Evolutionary conservation across 2,888 invertebrate species (phyloP).

Genomic region (Stenodema calcarata): DNA sequence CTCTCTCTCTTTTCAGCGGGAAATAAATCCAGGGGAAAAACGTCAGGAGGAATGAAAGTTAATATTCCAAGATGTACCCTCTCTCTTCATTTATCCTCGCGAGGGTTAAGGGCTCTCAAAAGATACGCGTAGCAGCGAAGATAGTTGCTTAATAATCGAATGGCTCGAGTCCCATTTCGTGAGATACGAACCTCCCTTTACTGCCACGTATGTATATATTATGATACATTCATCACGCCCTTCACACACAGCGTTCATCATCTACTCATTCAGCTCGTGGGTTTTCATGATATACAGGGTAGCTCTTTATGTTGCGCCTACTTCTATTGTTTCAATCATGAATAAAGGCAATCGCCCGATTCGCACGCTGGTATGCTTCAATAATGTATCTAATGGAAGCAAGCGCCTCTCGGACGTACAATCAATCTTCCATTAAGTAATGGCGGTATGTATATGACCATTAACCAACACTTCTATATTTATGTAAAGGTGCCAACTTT

Average conservation of each 20-base stretch:
- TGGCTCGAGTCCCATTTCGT: conserved; percentile 27
- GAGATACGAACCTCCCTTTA: neutral
- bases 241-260: conserved; percentile 24
- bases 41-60: conserved; percentile 24
- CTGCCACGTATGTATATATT: conserved; percentile 1
- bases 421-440: too few relatives aligned
- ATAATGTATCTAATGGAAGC: too few relatives aligned
- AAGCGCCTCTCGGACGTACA: too few relatives aligned
- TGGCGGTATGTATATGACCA: too few relatives aligned
- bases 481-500: too few relatives aligned
- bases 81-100: neutral
- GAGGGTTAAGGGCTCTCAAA: neutral
- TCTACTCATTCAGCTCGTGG: neutral
- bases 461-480: too few relatives aligned
- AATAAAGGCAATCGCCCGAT: neutral
- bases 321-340: neutral
- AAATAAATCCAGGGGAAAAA: conserved; percentile 9
- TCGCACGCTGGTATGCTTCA: neutral
- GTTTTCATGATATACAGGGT: neutral
- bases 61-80: neutral
- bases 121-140: neutral
- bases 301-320: neutral
- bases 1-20: neutral
- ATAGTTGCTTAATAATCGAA: conserved; percentile 35
- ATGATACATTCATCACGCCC: conserved; percentile 27